Evolutionary conservation across 2,888 invertebrate species (phyloP).

Genomic region (Drosophila pseudotalamancana): DNA sequence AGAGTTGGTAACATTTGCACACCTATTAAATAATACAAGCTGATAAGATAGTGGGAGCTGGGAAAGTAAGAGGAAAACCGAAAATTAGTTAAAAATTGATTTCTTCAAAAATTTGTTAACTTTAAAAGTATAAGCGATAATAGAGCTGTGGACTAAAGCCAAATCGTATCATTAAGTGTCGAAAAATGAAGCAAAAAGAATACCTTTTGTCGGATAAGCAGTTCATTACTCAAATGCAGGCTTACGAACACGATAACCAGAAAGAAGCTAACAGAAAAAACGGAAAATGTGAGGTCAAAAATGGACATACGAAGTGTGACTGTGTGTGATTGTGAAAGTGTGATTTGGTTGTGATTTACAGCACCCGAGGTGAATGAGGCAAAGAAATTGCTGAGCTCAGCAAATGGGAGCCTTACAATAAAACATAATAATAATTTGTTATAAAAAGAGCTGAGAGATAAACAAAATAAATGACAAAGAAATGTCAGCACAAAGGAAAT

Average conservation of each 20-base stretch:
- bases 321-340: neutral
- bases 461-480: conserved; percentile 81
- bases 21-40: conserved; percentile 2
- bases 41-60: neutral
- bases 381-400: conserved; percentile 63
- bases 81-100: neutral
- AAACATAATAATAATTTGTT: conserved; percentile 81
- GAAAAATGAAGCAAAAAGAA: conserved; percentile 17
- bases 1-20: conserved; percentile 8
- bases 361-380: conserved; percentile 29
- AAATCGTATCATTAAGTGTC: conserved; percentile 65
- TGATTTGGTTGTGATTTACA: conserved; percentile 56
- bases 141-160: conserved; percentile 19
- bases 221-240: conserved; percentile 71
- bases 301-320: conserved; percentile 24
- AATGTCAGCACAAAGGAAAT: conserved; percentile 66
- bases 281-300: conserved; percentile 50
- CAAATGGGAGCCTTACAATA: conserved; percentile 57
- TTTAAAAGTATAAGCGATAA: conserved; percentile 44
- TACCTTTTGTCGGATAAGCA: conserved; percentile 70
- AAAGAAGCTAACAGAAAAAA: conserved; percentile 5
- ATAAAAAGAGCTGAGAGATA: conserved; percentile 73
- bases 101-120: neutral
- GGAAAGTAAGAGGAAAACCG: neutral
- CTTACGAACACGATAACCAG: conserved; percentile 13